phyloP scores from a whole-genome alignment of 2,888 invertebrate species.

The Scrobipalpa costella region DNA sequence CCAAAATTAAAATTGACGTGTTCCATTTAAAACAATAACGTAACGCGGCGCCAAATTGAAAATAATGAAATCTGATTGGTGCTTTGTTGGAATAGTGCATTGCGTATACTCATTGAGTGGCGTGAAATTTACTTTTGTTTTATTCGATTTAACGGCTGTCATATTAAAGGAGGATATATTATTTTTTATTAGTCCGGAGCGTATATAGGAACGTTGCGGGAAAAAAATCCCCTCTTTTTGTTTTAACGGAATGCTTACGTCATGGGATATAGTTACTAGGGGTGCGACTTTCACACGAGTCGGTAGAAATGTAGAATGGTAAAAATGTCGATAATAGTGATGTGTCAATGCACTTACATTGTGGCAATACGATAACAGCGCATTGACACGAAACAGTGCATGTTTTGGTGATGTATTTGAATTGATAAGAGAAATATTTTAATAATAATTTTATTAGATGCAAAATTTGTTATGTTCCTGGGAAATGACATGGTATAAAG shows the following conservation, averaged over 20 bases:
- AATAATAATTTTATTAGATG: background rate
- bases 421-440: background rate
- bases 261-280: constrained; percentile 33
- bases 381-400: constrained; percentile 3
- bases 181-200: constrained; percentile 65
- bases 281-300: constrained; percentile 41
- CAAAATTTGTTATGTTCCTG: background rate
- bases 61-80: constrained; percentile 70
- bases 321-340: constrained; percentile 35
- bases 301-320: constrained; percentile 32
- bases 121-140: constrained; percentile 35
- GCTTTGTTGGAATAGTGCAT: constrained; percentile 46
- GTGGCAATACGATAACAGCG: background rate
- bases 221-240: constrained; percentile 56
- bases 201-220: constrained; percentile 39
- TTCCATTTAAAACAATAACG: constrained; percentile 76
- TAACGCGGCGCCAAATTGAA: constrained; percentile 63
- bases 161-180: background rate
- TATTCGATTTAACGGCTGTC: constrained; percentile 24
- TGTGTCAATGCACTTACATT: constrained; percentile 17
- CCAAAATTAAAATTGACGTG: constrained; percentile 76
- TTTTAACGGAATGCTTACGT: constrained; percentile 53
- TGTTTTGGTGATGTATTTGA: background rate
- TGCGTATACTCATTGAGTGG: constrained; percentile 39
- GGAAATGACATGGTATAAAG: too few relatives aligned